Evolutionary conservation across 35 echinoderm and acorn worm genomes (phyloP), one percentile per base, ranked within the genome.

Genomic region (Lytechinus variegatus): DNA sequence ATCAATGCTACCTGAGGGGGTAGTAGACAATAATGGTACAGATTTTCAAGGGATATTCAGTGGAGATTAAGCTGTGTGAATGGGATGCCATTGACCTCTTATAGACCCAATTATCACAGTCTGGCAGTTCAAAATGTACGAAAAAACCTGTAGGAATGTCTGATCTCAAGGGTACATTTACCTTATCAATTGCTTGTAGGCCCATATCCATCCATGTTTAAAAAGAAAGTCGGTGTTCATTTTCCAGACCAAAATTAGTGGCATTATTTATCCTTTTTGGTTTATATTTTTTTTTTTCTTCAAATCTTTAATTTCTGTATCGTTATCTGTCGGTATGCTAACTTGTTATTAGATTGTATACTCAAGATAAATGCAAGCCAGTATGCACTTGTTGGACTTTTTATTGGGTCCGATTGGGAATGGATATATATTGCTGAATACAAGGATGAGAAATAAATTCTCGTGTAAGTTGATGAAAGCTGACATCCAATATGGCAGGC

Each of bases 391-490:
- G 66, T 27, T 3, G 19, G 66, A 79, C 19, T 79, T 24, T 71
- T 24, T 79, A 79, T 79, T 79, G 66, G 66, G 66, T 79, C 8
- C 6, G 19, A 79, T 79, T 79, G 66, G 21, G 66, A 24, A 79
- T 6, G 2, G 33, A 44, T 24, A 79, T 0, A 66, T 5, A 71
- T 71, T 19, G 13, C 61, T 21, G 61, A 71, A 71, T 16, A 27
- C 19, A 79, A 79, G 66, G 66, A 79, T 79, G n/a, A 79, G 66
- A 79, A 79, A 79, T 79, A 24, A 79, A 79, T 79, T 79, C 66
- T 79, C 21, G 5, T 27, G 14, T 6, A 4, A 4, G 21, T 79
- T 79, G 66, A 79, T 79, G 66, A 79, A 79, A 24, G n/a, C 66
- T 79, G 66, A 24, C 66, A 79, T 16, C 66, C 66, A 79, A 79